These are phyloP conservation scores for Aricia agestis DNA, from an alignment of 1,140 invertebrate species.

Conservation along the genomic window DNA sequence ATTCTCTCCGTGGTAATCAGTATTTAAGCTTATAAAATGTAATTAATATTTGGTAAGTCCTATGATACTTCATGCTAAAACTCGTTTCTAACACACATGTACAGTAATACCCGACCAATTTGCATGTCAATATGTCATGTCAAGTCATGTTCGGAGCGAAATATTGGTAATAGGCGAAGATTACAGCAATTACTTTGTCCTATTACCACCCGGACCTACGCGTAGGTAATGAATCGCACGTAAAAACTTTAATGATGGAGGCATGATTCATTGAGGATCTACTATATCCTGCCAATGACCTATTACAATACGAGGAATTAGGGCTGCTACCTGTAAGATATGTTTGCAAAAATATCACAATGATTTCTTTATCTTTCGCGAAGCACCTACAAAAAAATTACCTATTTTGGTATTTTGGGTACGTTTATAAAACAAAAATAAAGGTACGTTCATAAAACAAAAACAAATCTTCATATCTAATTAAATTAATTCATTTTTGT, in stretches of 20 bases:
- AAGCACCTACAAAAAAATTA: too few species aligned
- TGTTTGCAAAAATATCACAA: too few species aligned
- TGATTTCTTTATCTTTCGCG: too few species aligned
- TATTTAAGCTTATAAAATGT: too few species aligned
- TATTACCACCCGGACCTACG: slow-evolving; percentile 9
- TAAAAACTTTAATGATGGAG: neutral
- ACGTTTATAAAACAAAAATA: too few species aligned
- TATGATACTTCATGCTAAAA: neutral
- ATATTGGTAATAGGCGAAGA: slow-evolving; percentile 8
- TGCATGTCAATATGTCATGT: slow-evolving; percentile 26
- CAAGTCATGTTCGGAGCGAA: neutral
- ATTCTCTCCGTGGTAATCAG: too few species aligned
- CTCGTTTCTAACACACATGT: neutral
- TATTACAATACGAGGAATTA: slow-evolving; percentile 43
- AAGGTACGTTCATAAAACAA: too few species aligned
- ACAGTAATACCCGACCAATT: slow-evolving; percentile 11
- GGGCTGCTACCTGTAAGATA: neutral
- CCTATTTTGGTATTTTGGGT: too few species aligned
- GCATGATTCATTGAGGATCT: slow-evolving; percentile 48
- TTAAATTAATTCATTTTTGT: too few species aligned
- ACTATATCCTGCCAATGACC: slow-evolving; percentile 61
- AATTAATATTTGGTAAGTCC: too few species aligned
- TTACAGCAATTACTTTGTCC: slow-evolving; percentile 2
- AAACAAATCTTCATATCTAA: too few species aligned
- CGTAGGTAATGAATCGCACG: neutral